Conservation (phyloP, 2,113 vertebrate species). For the Todiramphus saurophagus region DNA sequence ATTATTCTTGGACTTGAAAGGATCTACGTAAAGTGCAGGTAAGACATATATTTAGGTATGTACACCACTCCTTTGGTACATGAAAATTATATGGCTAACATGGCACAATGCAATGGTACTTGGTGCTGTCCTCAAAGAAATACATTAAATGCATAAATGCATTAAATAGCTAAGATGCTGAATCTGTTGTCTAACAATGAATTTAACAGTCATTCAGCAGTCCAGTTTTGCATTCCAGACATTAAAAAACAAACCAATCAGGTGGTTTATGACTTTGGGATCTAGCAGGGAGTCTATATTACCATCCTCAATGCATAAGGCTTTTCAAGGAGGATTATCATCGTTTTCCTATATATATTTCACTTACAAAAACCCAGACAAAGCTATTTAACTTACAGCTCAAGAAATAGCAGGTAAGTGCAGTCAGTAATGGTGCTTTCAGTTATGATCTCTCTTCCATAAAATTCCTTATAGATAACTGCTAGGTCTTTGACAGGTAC, state of each 20-base stretch:
- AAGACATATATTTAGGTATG: not conserved
- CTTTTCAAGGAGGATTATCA: not conserved
- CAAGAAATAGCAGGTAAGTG: slow-evolving; percentile 72
- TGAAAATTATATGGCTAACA: not conserved
- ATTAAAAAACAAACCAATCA: not conserved
- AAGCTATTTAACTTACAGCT: slow-evolving; percentile 70
- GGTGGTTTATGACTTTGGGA: not conserved
- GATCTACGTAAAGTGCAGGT: not conserved
- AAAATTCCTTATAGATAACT: slow-evolving; percentile 75
- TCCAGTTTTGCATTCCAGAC: not conserved
- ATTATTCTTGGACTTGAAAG: not conserved
- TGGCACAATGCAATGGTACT: not conserved
- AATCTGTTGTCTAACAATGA: not conserved
- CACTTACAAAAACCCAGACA: not conserved
- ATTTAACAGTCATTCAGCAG: not conserved
- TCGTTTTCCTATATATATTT: not conserved
- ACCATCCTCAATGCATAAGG: not conserved
- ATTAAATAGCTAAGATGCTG: not conserved
- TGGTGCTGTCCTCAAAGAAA: not conserved
- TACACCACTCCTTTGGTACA: not conserved
- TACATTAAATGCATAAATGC: rapidly evolving
- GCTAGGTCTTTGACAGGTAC: slow-evolving; percentile 77
- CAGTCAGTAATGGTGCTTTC: slow-evolving; percentile 73
- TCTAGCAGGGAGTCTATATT: not conserved
- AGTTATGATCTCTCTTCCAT: slow-evolving; percentile 68